Base-by-base conservation (phyloP, 2,888 invertebrate species). In the Drosophila pseudotalamancana region DNA sequence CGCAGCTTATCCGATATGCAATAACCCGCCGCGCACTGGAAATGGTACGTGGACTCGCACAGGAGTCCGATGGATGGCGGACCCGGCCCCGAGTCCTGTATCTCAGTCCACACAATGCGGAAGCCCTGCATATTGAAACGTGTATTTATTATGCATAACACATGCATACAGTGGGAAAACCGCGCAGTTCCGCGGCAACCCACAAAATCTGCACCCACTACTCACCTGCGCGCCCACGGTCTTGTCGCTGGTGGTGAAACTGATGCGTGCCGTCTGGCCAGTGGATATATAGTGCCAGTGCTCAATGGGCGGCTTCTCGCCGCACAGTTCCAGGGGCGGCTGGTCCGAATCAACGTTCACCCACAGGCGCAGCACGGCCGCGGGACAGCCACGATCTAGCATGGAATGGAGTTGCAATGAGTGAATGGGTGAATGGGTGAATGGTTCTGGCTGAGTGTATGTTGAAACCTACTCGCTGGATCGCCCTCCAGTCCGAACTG, bases 191-290 rank as follows among this genome's bases (percentile, higher is more conserved):
- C 39, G 32, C 6, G 31, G n/a, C 6, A n/a, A 3, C 21, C 19
- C 3, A 9, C 11, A 37, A 14, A 46, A n/a, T 25, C 6, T 11
- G n/a, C 6, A 23, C 1, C 16, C 11, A 9, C 12, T 18, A 74
- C 81, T 85, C 50, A 92, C 91, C 90, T 88, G 95, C 87, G 97
- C 97, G 74, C 98, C 98, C 67, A 97, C 96, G 39, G 98, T 97
- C 93, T 97, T 97, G 91, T 97, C 97, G 65, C 98, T 97, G 89
- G 97, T 96, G 90, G 98, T 96, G 92, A 98, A 98, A 92, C 98
- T 98, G 87, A 98, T 94, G 91, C 97, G 94, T 92, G 97, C 95
- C 72, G 96, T 94, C 92, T 97, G 97, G 77, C 95, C 95, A 54
- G 96, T 95, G 75, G 98, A 98, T 84, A 97, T 93, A 90, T 96